Evolutionary conservation across 2,888 invertebrate genomes (phyloP), one percentile per base, ranked within the genome.

Genomic region (Protophormia terraenovae): DNA sequence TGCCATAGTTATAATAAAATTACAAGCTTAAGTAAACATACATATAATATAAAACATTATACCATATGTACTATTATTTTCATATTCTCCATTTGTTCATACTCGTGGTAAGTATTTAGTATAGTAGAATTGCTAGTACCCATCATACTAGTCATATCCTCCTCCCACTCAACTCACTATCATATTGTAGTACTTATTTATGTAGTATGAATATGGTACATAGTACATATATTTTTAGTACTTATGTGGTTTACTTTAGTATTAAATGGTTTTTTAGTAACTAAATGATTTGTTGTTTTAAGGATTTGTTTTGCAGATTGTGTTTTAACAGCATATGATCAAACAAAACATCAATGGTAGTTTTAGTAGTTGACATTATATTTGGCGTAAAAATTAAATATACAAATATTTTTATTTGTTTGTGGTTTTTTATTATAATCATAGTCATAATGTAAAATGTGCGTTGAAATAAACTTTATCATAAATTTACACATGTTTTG

Each of bases 311-410:
- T 2, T n/a, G n/a, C 35, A 10, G 19, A 73, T n/a, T n/a, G 66
- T 67, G 45, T 38, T 66, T 19, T 19, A 19, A 14, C 38, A 72
- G 53, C 85, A 82, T 85, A 85, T 85, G 85, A 85, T 82, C 85
- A 85, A 85, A 85, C 85, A 85, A n/a, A n/a, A 73, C 64, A 78
- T 73, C 53, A 78, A n/a, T n/a, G n/a, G n/a, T n/a, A n/a, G n/a
- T n/a, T n/a, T n/a, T n/a, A n/a, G n/a, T n/a, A n/a, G 58, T 47
- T 45, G 16, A 67, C 47, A 64, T 32, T 66, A 60, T 80, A 71
- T 80, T 72, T 72, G 76, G 32, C 53, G 71, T 72, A 58, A 67
- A 76, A 66, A 55, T 14, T 50, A 60, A 45, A 55, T 55, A 66
- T 58, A 50, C 62, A 75, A 71, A 79, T 69, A 64, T n/a, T n/a